Evolutionary conservation across 2,888 invertebrate genomes (phyloP), one percentile per base, ranked within the genome.

Genomic region (Elysia crispata): DNA sequence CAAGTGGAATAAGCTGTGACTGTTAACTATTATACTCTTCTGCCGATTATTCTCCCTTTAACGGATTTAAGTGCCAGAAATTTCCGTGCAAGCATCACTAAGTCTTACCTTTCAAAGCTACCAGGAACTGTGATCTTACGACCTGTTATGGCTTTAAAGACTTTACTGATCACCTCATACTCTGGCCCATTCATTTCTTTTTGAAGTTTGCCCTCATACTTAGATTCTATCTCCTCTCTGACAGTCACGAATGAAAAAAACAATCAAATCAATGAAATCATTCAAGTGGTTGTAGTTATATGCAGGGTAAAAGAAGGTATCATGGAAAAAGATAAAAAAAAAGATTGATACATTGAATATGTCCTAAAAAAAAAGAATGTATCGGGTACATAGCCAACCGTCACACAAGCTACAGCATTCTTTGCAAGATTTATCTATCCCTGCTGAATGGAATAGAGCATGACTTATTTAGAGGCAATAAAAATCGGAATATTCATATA

Each of bases 91-190:
- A n/a, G n/a, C n/a, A n/a, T n/a, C n/a, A n/a, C n/a, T n/a, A n/a
- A n/a, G 23, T 88, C 91, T 91, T 93, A 97, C 97, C 98, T 98
- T 84, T 96, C 94, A 92, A 98, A 99, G 85, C 94, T 95, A 69
- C 98, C 98, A 1, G 98, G 98, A 0, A 97, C 97, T 0, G 98
- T 99, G 54, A 99, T 95, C 92, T 98, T 97, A 84, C 98, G 94
- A 85, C 96, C 97, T 67, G 98, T 97, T 83, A 99, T 95, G 20
- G 96, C 96, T 91, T 98, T 98, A 97, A 99, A 98, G 33, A 99
- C 95, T 92, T 96, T 96, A 20, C 98, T 97, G 82, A 99, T 94
- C 1, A 99, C 97, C 93, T 99, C 99, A 91, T 96, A 98, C 0
- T 97, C 96, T 0, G 97, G 96, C 0, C 99, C 99, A 0, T 95